Base-by-base conservation (phyloP, 2,797 vertebrate species). In the Odontamblyopus rebecca region DNA sequence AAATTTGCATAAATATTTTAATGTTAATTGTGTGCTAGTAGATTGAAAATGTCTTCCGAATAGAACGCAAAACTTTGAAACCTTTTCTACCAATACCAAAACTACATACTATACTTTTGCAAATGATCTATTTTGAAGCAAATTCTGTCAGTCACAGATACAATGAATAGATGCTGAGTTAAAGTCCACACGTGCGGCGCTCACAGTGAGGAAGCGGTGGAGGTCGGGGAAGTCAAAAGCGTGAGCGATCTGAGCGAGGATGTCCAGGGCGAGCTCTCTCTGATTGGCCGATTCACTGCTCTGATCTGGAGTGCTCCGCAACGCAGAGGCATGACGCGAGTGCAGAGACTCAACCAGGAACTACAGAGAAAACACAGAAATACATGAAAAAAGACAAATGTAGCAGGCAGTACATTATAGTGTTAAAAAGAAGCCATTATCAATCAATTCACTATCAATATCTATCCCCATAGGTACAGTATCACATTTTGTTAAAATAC, bases 221-320 rank as follows among this genome's bases (percentile, higher is more conserved):
- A 99, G 95, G 82, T 99, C 97, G 44, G 98, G 96, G 82, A 98
- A 99, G 89, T 99, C 96, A 86, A 99, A 99, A 18, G 96, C 98
- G n/a, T 94, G 97, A 16, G 98, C 97, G 2, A 98, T 94, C 90
- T 99, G 97, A 76, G 97, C 97, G 68, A 99, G 90, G 66, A 95
- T 96, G 84, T 97, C 97, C 72, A 98, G 86, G 26, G 97, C 95
- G 83, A 96, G 91, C 82, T 98, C 96, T 78, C 95, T 94, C 85
- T 97, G 98, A 88, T 95, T 95, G 86, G 92, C 96, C 15, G 94
- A 94, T 76, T 97, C 96, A 13, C 86, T 92, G 89, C 93, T 93
- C 67, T 95, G 94, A 86, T 94, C 94, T 0, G 94, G 92, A 16
- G 92, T 94, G 84, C 84, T 93, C 68, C 94, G 83, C 64, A 95